A percentile compares a stretch with the other conserved stretches of the same genome.
phyloP scores from a whole-genome alignment of 2,888 invertebrate species.

The Diachrysia chrysitis region DNA sequence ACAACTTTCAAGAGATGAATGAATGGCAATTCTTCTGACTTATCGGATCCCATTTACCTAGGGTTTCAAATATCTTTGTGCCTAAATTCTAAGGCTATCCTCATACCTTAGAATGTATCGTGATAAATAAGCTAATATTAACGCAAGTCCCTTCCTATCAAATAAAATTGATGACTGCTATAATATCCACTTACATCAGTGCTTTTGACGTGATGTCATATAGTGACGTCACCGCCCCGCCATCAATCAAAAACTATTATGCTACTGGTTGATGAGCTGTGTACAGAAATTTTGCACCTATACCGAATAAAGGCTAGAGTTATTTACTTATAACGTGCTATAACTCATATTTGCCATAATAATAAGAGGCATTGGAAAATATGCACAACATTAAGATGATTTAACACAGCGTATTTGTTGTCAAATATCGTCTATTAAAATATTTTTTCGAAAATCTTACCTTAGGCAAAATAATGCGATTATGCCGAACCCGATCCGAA shows the following conservation, averaged over 20 bases:
- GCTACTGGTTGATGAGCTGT: conserved; percentile 5
- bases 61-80: not conserved
- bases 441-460: too few relatives aligned
- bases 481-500: too few relatives aligned
- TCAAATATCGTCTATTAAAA: too few relatives aligned
- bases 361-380: too few relatives aligned
- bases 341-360: too few relatives aligned
- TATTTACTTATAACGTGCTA: too few relatives aligned
- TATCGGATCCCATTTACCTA: conserved; percentile 1
- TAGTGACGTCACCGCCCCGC: conserved; percentile 31
- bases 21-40: not conserved
- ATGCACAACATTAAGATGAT: too few relatives aligned
- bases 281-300: not conserved
- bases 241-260: conserved; percentile 46
- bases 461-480: too few relatives aligned
- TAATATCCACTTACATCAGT: conserved; percentile 45
- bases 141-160: conserved; percentile 25
- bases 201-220: conserved; percentile 30
- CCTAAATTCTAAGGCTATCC: not conserved
- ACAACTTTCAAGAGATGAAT: not conserved
- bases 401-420: too few relatives aligned
- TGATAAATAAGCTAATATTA: conserved; percentile 26
- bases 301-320: not conserved
- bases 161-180: conserved; percentile 50
- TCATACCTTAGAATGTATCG: conserved; percentile 11